Evolutionary conservation across 92 coral and sea anemone species (phyloP), one percentile per base, ranked within the genome.

Genomic region (Chrysogorgia sp.): DNA sequence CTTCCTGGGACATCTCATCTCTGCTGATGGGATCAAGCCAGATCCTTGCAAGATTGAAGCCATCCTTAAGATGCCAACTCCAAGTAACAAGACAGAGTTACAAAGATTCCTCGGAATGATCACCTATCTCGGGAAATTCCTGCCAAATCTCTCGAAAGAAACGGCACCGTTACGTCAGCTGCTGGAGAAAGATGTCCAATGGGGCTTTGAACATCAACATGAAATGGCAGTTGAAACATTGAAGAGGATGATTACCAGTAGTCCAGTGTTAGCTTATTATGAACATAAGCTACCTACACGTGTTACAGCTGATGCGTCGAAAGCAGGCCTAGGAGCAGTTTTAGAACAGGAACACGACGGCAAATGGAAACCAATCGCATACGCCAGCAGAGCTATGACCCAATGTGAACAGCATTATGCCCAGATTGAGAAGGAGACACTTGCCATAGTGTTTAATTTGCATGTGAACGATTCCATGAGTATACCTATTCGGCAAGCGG

Each of bases 11-110:
- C 85, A 81, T 68, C 34, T 81, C 13, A 81, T 81, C 49, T 50
- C 85, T 21, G 81, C 81, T 20, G 41, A 59, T 56, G 85, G 81
- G 30, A 81, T 81, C 80, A 81, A 81, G 30, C 85, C 71, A 22
- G 63, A 72, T 59, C 85, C 86, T 35, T 58, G 58, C 15, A 78
- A 78, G 47, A 64, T 63, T 1, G 34, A 62, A 34, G 82, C 82
- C 10, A 76, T 76, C 12, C 0, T 62, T 19, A 60, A 76, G 34
- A 76, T 76, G 82, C 82, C 82, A 61, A 37, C 48, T 0, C 83
- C 83, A 17, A 45, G 22, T 12, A 71, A 37, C 58, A 72, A 70
- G 56, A 25, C 40, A 19, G 82, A 40, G 33, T 32, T 81, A 24
- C 78, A 76, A 3, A 58, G 77, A 53, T 56, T 74, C 31, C 13